Evolutionary conservation across 2,797 vertebrate genomes (phyloP).

Genomic region (Alauda arvensis): DNA sequence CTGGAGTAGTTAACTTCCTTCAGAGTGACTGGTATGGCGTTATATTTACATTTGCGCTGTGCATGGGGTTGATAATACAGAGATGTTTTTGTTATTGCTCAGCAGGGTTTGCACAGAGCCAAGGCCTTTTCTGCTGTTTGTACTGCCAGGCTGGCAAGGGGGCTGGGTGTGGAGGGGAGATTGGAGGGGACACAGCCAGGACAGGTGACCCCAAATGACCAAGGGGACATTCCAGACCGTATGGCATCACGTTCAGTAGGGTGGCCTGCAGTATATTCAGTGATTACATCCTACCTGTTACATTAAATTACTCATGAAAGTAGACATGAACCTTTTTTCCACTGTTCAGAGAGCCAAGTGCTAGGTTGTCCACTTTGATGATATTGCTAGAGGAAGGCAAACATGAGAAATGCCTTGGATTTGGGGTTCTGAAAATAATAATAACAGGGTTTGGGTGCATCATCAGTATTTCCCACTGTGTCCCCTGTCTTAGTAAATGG

Average conservation of each 20-base stretch:
- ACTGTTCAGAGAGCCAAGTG: not conserved
- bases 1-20: not conserved
- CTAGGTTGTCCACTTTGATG: not conserved
- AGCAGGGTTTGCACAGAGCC: not conserved
- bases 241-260: no score
- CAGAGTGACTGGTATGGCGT: not conserved
- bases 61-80: not conserved
- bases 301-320: not conserved
- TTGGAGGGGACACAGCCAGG: not conserved
- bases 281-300: not conserved
- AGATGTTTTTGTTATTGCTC: not conserved
- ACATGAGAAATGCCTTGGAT: not conserved
- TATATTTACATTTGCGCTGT: not conserved
- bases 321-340: not conserved
- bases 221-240: rapidly evolving
- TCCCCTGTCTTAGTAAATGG: not conserved
- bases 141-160: not conserved
- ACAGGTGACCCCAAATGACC: not conserved
- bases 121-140: not conserved
- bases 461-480: not conserved
- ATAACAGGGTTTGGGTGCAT: not conserved
- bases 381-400: not conserved
- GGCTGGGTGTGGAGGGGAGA: not conserved
- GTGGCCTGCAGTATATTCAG: not conserved
- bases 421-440: not conserved